phyloP scores from a whole-genome alignment of 2,113 vertebrate genomes.

The Psophia crepitans region DNA sequence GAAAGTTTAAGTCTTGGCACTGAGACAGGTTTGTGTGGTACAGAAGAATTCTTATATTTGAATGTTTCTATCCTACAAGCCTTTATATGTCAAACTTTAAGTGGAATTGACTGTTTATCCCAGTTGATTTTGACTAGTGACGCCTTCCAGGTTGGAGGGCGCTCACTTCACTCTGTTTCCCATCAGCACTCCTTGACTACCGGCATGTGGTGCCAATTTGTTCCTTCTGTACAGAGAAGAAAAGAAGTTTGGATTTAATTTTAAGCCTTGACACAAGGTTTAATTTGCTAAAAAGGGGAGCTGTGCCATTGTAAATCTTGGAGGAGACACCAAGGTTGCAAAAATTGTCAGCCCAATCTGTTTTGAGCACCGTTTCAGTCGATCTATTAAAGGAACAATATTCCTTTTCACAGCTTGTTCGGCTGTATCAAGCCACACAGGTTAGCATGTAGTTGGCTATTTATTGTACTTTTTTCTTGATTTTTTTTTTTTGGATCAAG shows the following conservation, averaged over 20 bases:
- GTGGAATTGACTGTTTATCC: slow-evolving; percentile 72
- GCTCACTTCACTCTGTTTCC: slow-evolving; percentile 70
- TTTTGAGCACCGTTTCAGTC: slow-evolving; percentile 41
- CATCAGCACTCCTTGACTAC: slow-evolving; percentile 71
- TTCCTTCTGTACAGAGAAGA: slow-evolving; percentile 73
- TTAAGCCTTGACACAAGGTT: slow-evolving; percentile 77
- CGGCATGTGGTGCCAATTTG: slow-evolving; percentile 78
- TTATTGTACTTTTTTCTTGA: slow-evolving; percentile 21
- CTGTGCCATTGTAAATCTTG: slow-evolving; percentile 75
- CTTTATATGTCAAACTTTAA: slow-evolving; percentile 67
- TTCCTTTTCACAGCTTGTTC: slow-evolving; percentile 49
- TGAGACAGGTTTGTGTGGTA: slow-evolving; percentile 60
- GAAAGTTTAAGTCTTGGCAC: slow-evolving; percentile 69
- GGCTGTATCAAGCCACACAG: slow-evolving; percentile 23
- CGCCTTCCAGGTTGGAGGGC: slow-evolving; percentile 67
- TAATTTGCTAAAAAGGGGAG: slow-evolving; percentile 78
- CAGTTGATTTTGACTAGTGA: slow-evolving; percentile 66
- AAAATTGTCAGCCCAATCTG: slow-evolving; percentile 64
- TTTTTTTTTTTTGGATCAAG: not conserved
- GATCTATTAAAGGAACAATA: slow-evolving; percentile 53
- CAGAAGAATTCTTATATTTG: slow-evolving; percentile 57
- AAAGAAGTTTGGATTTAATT: slow-evolving; percentile 75
- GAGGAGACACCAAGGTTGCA: slow-evolving; percentile 70
- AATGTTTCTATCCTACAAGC: slow-evolving; percentile 61
- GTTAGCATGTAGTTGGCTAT: not conserved